A percentile compares a stretch with the other conserved stretches of the same genome.
phyloP scores from a whole-genome alignment of 92 coral and sea anemone species.

The Epizoanthus scotinus region DNA sequence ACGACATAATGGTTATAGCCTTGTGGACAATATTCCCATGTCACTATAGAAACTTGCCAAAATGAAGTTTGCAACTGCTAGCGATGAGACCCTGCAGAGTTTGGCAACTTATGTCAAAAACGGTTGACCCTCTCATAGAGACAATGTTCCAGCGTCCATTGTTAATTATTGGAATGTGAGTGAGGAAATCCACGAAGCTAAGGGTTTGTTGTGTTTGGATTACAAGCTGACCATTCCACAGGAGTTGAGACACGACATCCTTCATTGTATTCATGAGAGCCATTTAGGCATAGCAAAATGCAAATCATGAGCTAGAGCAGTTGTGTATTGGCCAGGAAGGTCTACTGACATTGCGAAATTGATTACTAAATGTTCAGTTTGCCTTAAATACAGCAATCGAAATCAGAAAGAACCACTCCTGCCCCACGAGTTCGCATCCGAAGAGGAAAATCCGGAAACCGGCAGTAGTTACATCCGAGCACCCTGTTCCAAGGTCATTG shows the following conservation, averaged over 20 bases:
- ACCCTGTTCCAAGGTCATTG: too few relatives aligned
- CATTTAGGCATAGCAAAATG: constrained; percentile 74
- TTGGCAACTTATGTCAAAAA: constrained; percentile 21
- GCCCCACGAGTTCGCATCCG: constrained; percentile 41
- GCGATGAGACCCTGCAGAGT: constrained; percentile 54
- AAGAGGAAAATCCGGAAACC: too few relatives aligned
- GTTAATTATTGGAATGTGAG: constrained; percentile 60
- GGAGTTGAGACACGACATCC: constrained; percentile 47
- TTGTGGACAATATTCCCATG: constrained; percentile 47
- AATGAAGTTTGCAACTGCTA: constrained; percentile 46
- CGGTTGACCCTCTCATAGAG: constrained; percentile 60
- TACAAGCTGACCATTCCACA: constrained; percentile 60
- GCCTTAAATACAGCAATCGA: constrained; percentile 17
- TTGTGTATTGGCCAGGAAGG: constrained; percentile 54
- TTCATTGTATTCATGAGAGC: constrained; percentile 53
- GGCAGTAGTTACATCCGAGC: too few relatives aligned
- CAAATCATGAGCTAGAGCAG: constrained; percentile 52
- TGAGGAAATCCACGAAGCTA: constrained; percentile 51
- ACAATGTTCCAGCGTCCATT: constrained; percentile 33
- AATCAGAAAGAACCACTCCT: constrained; percentile 45
- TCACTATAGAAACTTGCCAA: constrained; percentile 52
- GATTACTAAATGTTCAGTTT: constrained; percentile 36
- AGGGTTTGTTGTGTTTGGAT: constrained; percentile 55
- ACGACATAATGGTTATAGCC: constrained; percentile 54
- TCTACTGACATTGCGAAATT: constrained; percentile 45